Percentiles rank a stretch among this genome's conserved stretches.
Evolutionary conservation across 2,113 vertebrate genomes (phyloP).

Genomic region (Vimba vimba): DNA sequence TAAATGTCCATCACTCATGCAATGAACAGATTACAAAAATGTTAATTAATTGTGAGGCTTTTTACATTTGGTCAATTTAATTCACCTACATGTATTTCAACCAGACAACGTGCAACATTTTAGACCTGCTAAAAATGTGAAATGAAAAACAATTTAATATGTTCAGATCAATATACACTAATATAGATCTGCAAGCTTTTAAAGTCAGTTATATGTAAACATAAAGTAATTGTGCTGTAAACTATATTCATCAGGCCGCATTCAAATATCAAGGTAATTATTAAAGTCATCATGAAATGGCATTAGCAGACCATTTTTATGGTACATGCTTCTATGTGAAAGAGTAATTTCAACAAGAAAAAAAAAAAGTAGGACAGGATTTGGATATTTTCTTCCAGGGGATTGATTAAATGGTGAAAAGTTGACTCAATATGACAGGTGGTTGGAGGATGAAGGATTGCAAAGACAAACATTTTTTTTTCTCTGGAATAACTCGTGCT

Average conservation of each 20-base stretch:
- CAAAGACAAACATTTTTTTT: not conserved
- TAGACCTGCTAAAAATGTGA: not conserved
- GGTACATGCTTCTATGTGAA: not conserved
- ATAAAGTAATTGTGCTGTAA: not conserved
- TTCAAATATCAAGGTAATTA: slow-evolving; percentile 7
- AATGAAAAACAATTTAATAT: not conserved
- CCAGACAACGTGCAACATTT: not conserved
- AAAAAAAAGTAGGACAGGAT: not conserved
- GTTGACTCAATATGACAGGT: slow-evolving; percentile 5
- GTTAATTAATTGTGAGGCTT: not conserved
- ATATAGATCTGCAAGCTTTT: not conserved
- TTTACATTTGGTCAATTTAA: not conserved
- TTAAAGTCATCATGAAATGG: not conserved
- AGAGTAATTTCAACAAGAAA: not conserved
- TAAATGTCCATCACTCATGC: no score
- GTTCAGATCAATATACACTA: not conserved
- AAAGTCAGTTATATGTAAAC: not conserved
- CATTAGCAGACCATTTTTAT: not conserved
- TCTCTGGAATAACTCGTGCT: not conserved
- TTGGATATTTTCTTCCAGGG: not conserved
- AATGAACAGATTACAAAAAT: no score
- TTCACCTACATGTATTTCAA: no score
- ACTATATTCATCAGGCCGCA: not conserved
- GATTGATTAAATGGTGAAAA: slow-evolving; percentile 2
- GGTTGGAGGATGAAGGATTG: slow-evolving; percentile 1